Conservation (phyloP, 1,140 invertebrate genomes). For the Lutraria rhynchaena region DNA sequence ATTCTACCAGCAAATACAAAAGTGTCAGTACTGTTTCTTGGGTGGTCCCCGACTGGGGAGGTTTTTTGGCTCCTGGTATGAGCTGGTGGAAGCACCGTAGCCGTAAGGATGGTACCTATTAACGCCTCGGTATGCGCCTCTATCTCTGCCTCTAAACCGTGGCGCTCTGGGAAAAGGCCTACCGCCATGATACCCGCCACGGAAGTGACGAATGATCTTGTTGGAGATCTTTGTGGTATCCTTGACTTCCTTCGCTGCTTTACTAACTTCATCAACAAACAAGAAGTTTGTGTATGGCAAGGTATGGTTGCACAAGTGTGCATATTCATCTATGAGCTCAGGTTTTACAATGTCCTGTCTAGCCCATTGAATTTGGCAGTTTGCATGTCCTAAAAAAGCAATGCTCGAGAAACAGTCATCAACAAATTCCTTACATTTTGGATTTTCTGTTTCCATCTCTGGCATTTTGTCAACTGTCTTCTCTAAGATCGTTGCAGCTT, state of each 20-base stretch:
- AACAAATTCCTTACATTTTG: constrained; percentile 4
- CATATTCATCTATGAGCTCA: constrained; percentile 18
- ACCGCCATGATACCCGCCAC: too few species aligned
- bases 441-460: not conserved
- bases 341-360: constrained; percentile 9
- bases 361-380: constrained; percentile 1
- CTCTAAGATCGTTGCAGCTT: not conserved
- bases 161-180: not conserved
- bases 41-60: not conserved
- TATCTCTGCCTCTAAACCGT: not conserved
- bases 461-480: not conserved
- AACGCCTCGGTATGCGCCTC: too few species aligned
- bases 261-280: too few species aligned
- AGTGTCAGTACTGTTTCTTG: not conserved
- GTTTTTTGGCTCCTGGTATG: not conserved
- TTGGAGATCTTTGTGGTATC: constrained; percentile 11
- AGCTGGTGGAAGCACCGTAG: too few species aligned
- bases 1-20: constrained; percentile 43
- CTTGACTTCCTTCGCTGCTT: constrained; percentile 4
- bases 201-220: constrained; percentile 18
- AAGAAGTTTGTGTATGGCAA: constrained; percentile 3
- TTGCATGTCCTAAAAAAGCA: constrained; percentile 10
- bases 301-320: constrained; percentile 6
- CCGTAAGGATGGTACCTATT: not conserved
- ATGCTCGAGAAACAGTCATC: not conserved